phyloP scores from a whole-genome alignment of 64 coral and sea anemone genomes.

The Hydrozoanthus tunicans region DNA sequence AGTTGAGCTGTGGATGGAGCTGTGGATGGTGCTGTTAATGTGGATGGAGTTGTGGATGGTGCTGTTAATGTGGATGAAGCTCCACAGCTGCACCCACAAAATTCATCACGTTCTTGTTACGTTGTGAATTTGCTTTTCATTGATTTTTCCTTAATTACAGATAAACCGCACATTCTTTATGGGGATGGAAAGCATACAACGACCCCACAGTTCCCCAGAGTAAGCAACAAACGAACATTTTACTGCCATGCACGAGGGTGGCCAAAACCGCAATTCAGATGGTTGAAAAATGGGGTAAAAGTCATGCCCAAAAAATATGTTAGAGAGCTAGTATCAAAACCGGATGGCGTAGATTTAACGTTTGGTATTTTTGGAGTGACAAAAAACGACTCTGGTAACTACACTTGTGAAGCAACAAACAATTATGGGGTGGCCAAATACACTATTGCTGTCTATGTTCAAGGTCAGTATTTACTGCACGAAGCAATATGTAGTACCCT shows the following conservation, averaged over 20 bases:
- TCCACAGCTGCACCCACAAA: no score
- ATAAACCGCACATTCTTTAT: conserved; percentile 26
- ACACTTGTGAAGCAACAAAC: conserved; percentile 37
- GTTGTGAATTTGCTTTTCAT: background rate
- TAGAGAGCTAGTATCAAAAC: background rate
- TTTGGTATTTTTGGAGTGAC: background rate
- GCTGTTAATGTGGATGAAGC: no score
- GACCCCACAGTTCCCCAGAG: background rate
- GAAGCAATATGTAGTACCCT: no score
- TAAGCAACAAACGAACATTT: background rate
- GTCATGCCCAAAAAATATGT: background rate
- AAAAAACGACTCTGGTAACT: conserved; percentile 24
- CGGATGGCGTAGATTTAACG: conserved; percentile 7
- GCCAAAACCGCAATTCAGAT: conserved; percentile 31
- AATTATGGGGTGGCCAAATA: conserved; percentile 7
- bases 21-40: background rate
- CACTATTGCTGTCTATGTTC: background rate
- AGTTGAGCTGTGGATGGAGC: background rate
- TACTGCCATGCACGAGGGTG: conserved; percentile 35
- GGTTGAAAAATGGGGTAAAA: conserved; percentile 38
- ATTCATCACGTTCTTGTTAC: no score
- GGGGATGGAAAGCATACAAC: conserved; percentile 22
- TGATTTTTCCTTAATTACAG: background rate
- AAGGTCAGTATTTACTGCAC: background rate
- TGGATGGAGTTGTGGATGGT: background rate